Evolutionary conservation across 2,113 vertebrate genomes (phyloP).

Genomic region (Synodontis membranacea): DNA sequence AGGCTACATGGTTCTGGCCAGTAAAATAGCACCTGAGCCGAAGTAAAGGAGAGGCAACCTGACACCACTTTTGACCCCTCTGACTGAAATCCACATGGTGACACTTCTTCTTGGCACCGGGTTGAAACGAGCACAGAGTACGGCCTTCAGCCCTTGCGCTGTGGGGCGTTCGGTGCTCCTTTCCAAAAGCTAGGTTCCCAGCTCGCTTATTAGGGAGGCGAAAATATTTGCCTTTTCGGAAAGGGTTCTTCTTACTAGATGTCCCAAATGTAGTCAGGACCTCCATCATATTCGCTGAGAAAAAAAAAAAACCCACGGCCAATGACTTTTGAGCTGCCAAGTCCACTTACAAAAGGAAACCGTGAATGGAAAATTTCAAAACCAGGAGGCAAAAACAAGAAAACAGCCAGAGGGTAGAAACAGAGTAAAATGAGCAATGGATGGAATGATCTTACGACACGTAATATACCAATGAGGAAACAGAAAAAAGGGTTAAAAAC

Average conservation of each 20-base stretch:
- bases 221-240: not conserved
- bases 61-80: conserved; percentile 1
- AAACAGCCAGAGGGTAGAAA: not conserved
- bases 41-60: not conserved
- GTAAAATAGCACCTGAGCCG: not conserved
- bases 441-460: not conserved
- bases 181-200: conserved; percentile 2
- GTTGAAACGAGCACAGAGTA: not conserved
- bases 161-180: not conserved
- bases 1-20: not conserved
- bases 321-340: not conserved
- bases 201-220: not conserved
- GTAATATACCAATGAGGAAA: not conserved
- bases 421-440: not conserved
- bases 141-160: not conserved
- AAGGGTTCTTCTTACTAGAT: not conserved
- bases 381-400: not conserved
- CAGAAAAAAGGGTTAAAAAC: not conserved
- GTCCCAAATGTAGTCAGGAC: not conserved
- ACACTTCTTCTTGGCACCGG: not conserved
- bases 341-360: not conserved
- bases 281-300: not conserved
- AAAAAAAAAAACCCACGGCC: not conserved
- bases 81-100: not conserved
- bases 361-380: not conserved